phyloP scores from a whole-genome alignment of 2,797 vertebrate species.

The Dromococcyx pavoninus region DNA sequence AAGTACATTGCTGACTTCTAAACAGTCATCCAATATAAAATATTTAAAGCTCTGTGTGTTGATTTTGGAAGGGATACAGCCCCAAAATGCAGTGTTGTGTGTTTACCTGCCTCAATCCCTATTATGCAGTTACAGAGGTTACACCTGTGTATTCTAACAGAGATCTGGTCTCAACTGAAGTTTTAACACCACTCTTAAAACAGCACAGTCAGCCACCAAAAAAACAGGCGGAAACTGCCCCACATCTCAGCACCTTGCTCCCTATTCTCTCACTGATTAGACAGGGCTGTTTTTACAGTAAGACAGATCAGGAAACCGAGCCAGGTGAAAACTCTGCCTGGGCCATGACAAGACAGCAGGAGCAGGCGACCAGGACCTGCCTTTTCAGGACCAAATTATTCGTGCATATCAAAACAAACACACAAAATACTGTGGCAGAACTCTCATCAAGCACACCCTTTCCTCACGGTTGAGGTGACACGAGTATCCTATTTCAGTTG shows the following conservation, averaged over 20 bases:
- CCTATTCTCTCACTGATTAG: neutral
- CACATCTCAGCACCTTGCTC: neutral
- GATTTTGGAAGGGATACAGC: neutral
- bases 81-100: fast-evolving
- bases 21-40: neutral
- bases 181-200: neutral
- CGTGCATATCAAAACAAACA: neutral
- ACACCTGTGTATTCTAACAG: fast-evolving
- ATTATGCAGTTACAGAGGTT: neutral
- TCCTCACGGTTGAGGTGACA: neutral
- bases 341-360: neutral
- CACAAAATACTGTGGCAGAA: neutral
- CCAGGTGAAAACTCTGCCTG: neutral
- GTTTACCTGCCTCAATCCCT: neutral
- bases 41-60: neutral
- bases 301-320: neutral
- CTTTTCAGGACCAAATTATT: neutral
- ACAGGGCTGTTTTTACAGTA: neutral
- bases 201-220: neutral
- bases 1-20: neutral
- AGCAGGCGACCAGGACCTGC: neutral
- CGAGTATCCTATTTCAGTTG: neutral
- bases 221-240: neutral
- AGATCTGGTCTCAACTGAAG: neutral
- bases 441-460: neutral